These are phyloP conservation scores for Chymomyza amoena DNA, from an alignment of 2,888 invertebrate species.

Conservation along the genomic window DNA sequence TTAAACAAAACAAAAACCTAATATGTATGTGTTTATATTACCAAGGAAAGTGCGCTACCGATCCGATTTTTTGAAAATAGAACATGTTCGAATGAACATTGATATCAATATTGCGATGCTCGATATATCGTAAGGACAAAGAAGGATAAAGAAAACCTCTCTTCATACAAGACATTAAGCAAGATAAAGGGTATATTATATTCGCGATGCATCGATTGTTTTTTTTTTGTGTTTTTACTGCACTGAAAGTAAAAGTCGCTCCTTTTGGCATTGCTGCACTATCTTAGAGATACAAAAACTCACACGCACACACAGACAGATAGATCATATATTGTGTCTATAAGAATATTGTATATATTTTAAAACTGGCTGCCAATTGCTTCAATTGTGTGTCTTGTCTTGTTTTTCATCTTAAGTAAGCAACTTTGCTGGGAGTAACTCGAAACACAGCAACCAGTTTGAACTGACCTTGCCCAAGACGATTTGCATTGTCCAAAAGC, in stretches of 20 bases:
- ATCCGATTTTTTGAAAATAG: no score
- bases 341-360: constrained; percentile 21
- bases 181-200: no score
- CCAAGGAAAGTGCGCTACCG: no score
- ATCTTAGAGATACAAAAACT: neutral
- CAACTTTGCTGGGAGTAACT: constrained; percentile 6
- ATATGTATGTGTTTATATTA: no score
- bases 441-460: neutral
- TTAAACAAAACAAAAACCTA: no score
- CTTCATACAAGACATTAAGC: no score
- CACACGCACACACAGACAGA: neutral
- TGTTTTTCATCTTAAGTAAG: neutral
- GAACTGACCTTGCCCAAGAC: constrained; percentile 59
- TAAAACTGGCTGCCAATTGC: constrained; percentile 17
- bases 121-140: no score
- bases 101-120: no score
- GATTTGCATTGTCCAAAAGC: constrained; percentile 47
- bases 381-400: neutral
- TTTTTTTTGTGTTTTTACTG: neutral
- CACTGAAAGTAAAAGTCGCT: neutral
- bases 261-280: neutral
- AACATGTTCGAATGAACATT: no score
- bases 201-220: neutral
- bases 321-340: neutral
- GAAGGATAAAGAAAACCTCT: no score